Base-by-base conservation (phyloP, 2,113 vertebrate genomes). In the Ciconia maguari region DNA sequence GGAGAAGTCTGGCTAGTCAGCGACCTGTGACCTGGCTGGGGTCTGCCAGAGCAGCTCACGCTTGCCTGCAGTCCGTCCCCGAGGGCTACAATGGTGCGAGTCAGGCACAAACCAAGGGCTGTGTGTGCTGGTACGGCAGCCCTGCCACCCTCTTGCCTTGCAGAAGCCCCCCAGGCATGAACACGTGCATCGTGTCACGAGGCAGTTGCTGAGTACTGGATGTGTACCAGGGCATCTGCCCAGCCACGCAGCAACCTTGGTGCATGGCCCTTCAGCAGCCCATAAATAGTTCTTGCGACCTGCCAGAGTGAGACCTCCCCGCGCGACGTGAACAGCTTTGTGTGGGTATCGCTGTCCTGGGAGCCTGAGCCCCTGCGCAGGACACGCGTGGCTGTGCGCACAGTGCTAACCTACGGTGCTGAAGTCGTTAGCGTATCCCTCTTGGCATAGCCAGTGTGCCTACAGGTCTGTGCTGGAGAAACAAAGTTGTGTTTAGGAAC, bases 291-390 rank as follows among this genome's bases (percentile, higher is more conserved):
- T 78, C 44, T 51, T 41, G 36, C 61, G 83, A 42, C 27, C 61
- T 44, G 32, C 48, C 52, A 24, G 74, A 27, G 65, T 13, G 38
- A 64, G 11, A 16, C 48, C 55, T 83, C 21, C 32, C 69, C 0
- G 0, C 0, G 2, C 17, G 42, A 7, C 0, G 0, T 17, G 71
- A 57, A 3, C 25, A 51, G 55, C 46, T 83, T 12, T 27, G 62
- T n/a, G 65, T 27, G 71, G 49, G 19, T 38, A 6, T 16, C 0
- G 0, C 52, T 77, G 80, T 70, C 68, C 48, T n/a, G 0, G 0
- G 10, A 76, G 71, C 16, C 61, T 0, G 3, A 83, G 60, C 65
- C 42, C 30, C 5, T 11, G n/a, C 1, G 0, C 66, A 19, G 66
- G 61, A 34, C 13, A 1, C 0, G 3, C 1, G 13, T 38, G 41